Evolutionary conservation across 2,113 vertebrate genomes (phyloP).

Genomic region (Paradisaea rubra): DNA sequence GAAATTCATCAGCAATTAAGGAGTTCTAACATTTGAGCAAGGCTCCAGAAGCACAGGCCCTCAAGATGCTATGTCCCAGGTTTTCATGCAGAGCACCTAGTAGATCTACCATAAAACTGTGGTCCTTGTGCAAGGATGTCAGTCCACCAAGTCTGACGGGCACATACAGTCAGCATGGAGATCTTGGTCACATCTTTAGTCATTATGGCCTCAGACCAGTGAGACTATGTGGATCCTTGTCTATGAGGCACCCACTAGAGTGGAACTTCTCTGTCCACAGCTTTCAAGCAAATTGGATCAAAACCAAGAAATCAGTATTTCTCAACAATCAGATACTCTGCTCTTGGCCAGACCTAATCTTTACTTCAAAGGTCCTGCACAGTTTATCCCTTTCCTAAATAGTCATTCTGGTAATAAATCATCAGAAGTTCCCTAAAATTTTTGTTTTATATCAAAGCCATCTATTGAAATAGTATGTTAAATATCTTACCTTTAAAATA

Average conservation of each 20-base stretch:
- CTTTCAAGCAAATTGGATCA: background rate
- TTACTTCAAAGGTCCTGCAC: background rate
- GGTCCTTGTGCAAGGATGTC: background rate
- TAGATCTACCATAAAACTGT: background rate
- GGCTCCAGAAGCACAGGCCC: background rate
- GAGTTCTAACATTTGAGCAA: background rate
- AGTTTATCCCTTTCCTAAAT: background rate
- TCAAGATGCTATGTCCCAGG: background rate
- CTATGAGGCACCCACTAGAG: background rate
- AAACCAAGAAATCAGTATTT: background rate
- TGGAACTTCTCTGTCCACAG: background rate
- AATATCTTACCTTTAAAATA: conserved; percentile 78
- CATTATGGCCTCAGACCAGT: background rate
- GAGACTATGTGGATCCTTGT: background rate
- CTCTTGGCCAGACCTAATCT: background rate
- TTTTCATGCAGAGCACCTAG: background rate
- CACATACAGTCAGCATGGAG: background rate
- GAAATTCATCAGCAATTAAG: background rate
- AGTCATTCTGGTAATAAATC: background rate
- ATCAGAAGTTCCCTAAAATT: background rate
- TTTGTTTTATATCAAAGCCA: background rate
- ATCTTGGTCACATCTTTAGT: background rate
- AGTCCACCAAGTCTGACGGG: background rate
- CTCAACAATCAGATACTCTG: background rate
- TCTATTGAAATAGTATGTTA: background rate